phyloP scores from a whole-genome alignment of 2,888 invertebrate species.

The Emmelina monodactyla region DNA sequence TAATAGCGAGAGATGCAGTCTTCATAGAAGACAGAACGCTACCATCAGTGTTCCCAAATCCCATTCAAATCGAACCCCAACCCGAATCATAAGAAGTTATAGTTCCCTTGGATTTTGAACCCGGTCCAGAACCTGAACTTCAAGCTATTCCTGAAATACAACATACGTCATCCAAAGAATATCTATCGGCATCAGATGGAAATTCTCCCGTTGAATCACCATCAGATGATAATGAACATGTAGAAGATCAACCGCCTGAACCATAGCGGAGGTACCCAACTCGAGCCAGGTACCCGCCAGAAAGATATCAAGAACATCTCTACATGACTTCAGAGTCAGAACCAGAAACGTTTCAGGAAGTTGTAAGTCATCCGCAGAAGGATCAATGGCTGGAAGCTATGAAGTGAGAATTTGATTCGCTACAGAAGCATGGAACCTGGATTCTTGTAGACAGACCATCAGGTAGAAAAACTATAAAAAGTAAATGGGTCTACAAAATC shows the following conservation, averaged over 20 bases:
- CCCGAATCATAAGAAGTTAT: background rate
- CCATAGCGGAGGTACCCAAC: background rate
- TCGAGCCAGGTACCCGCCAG: background rate
- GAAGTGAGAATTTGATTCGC: background rate
- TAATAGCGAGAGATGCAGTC: slow-evolving; percentile 1
- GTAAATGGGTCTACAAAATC: background rate
- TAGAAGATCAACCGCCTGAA: background rate
- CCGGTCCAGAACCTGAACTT: background rate
- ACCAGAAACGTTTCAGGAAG: background rate
- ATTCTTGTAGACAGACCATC: background rate
- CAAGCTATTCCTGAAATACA: background rate
- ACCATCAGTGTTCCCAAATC: background rate
- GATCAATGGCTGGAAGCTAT: background rate
- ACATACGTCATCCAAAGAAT: background rate
- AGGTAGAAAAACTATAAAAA: background rate
- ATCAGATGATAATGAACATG: background rate
- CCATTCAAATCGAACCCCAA: background rate
- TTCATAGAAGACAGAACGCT: slow-evolving; percentile 1
- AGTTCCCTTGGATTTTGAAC: background rate
- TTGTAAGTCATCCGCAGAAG: background rate
- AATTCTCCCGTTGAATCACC: background rate
- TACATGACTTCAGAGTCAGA: background rate
- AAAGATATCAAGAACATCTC: background rate
- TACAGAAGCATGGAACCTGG: background rate
- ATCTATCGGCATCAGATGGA: background rate